Evolutionary conservation across 2,113 vertebrate species (phyloP).

Genomic region (Leucopsar rothschildi): DNA sequence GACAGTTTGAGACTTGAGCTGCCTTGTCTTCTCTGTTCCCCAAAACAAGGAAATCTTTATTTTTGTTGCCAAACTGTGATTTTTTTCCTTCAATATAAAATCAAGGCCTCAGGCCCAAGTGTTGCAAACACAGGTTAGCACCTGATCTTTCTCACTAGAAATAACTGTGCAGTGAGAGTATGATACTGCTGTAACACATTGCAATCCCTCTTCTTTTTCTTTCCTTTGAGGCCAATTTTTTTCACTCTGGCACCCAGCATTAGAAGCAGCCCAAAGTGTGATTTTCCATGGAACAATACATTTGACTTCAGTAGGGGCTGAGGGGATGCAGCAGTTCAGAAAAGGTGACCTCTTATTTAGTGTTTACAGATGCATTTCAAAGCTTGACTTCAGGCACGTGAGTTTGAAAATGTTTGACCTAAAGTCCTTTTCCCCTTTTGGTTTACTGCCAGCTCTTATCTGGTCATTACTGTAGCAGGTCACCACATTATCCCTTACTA

Average conservation of each 20-base stretch:
- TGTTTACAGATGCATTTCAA: conserved; percentile 22
- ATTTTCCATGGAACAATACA: background rate
- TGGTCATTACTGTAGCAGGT: background rate
- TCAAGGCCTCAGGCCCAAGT: background rate
- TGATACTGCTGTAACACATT: background rate
- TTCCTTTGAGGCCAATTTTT: background rate
- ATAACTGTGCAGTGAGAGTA: background rate
- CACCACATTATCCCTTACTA: conserved; percentile 3
- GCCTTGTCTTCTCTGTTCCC: background rate
- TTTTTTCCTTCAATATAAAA: background rate
- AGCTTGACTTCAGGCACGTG: background rate
- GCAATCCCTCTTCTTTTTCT: background rate
- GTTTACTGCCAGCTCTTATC: conserved; percentile 40
- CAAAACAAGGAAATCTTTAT: background rate
- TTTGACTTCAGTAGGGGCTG: background rate
- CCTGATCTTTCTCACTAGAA: background rate
- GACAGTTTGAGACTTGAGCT: background rate
- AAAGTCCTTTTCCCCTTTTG: background rate
- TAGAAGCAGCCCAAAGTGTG: background rate
- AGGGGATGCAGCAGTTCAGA: background rate
- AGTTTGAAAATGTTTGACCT: conserved; percentile 38
- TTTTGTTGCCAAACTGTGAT: background rate
- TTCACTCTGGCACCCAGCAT: background rate
- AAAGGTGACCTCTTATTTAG: background rate
- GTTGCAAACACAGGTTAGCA: background rate